phyloP scores from a whole-genome alignment of 2,797 vertebrate species.

The Lagothrix lagotricha region DNA sequence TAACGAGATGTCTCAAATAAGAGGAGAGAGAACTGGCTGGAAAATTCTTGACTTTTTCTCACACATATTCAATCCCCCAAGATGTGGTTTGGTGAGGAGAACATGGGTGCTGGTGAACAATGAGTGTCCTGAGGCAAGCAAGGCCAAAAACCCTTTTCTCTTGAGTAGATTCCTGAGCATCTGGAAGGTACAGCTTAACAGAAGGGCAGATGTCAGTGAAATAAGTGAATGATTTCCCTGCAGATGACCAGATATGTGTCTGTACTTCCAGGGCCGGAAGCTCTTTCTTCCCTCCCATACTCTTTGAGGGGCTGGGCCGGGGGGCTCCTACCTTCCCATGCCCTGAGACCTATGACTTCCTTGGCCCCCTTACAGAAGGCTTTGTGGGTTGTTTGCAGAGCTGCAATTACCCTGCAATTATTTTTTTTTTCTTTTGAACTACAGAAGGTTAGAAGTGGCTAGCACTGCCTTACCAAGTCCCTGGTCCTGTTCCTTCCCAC shows the following conservation, averaged over 20 bases:
- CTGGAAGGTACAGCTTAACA: background rate
- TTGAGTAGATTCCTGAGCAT: background rate
- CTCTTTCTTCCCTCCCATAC: background rate
- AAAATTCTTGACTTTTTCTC: background rate
- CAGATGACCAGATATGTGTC: background rate
- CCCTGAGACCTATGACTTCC: background rate
- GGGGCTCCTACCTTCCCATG: background rate
- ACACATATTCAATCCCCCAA: accelerated
- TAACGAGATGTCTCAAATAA: background rate
- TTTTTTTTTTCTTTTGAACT: too few species aligned
- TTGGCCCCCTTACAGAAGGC: background rate
- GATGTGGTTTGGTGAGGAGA: background rate
- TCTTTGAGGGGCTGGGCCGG: background rate
- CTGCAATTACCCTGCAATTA: background rate
- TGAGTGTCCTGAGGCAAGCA: background rate
- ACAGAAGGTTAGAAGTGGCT: background rate
- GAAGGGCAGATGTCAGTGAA: background rate
- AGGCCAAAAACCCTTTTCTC: too few species aligned
- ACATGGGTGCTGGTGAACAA: background rate
- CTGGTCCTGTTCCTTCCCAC: background rate
- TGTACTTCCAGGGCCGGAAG: background rate
- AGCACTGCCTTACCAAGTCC: accelerated
- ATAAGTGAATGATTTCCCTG: background rate
- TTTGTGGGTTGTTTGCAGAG: background rate
- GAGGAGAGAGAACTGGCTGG: background rate